These are phyloP conservation scores for Albula goreensis DNA, from an alignment of 2,113 vertebrate genomes.

Conservation along the genomic window DNA sequence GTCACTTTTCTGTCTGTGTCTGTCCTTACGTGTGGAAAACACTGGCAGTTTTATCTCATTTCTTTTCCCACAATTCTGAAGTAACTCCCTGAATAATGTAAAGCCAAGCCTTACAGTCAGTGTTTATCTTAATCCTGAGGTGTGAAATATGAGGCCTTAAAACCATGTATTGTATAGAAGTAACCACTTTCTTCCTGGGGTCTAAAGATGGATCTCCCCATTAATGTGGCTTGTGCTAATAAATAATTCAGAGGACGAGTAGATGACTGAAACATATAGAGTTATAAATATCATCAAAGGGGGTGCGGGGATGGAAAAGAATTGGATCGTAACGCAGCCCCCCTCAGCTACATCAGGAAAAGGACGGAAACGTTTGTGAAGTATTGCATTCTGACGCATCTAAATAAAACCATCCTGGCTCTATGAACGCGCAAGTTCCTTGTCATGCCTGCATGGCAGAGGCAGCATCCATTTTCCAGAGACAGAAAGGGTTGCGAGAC, in stretches of 20 bases:
- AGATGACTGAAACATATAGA: constrained; percentile 64
- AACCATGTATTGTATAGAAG: constrained; percentile 56
- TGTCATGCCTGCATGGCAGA: background rate
- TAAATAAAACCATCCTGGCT: background rate
- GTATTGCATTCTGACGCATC: background rate
- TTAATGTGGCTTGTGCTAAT: constrained; percentile 64
- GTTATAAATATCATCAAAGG: constrained; percentile 56
- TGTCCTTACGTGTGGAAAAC: constrained; percentile 3
- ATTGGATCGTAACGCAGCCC: constrained; percentile 43
- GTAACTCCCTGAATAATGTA: constrained; percentile 18
- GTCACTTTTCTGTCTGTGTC: background rate
- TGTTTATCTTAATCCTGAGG: constrained; percentile 35
- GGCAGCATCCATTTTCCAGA: background rate
- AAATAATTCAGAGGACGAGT: constrained; percentile 62
- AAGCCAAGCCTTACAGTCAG: background rate
- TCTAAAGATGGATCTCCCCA: constrained; percentile 52
- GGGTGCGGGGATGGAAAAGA: constrained; percentile 41
- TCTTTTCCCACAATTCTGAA: background rate
- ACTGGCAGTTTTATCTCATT: background rate
- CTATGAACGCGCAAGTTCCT: background rate
- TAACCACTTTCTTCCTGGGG: constrained; percentile 54
- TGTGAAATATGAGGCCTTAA: constrained; percentile 42
- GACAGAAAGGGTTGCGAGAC: no score
- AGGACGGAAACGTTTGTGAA: constrained; percentile 20
- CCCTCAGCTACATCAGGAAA: constrained; percentile 41